Percentiles rank a stretch among this genome's conserved stretches.
Conservation (phyloP, 35 echinoderm and acorn worm species). For the Eucidaris tribuloides region DNA sequence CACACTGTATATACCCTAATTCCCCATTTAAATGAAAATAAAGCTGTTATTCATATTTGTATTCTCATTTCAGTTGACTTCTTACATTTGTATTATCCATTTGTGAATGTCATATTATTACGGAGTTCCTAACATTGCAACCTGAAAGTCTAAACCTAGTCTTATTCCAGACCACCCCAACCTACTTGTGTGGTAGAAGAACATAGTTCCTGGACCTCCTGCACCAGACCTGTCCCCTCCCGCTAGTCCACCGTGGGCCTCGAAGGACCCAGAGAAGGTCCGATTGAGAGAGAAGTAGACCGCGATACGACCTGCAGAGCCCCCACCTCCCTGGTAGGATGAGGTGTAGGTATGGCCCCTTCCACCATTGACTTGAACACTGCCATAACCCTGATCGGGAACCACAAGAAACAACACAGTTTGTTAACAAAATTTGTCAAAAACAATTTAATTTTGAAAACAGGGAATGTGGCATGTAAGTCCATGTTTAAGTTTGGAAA, state of each 20-base stretch:
- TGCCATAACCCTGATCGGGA: conserved; percentile 73
- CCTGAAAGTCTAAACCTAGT: too few species aligned
- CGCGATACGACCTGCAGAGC: conserved; percentile 77
- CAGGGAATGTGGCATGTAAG: too few species aligned
- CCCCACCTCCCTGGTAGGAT: conserved; percentile 63
- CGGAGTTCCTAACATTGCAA: too few species aligned
- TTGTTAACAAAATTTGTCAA: background rate
- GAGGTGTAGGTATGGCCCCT: conserved; percentile 33
- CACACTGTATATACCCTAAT: too few species aligned
- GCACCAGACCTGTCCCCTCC: conserved; percentile 50
- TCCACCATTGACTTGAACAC: conserved; percentile 64
- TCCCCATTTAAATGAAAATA: too few species aligned
- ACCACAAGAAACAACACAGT: background rate
- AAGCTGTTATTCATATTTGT: too few species aligned
- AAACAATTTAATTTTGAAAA: too few species aligned
- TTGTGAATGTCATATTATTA: too few species aligned
- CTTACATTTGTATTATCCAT: too few species aligned
- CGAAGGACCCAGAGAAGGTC: conserved; percentile 78
- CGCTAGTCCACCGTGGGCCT: conserved; percentile 63
- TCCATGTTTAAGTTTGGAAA: too few species aligned
- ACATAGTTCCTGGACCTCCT: conserved; percentile 79
- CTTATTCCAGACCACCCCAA: background rate
- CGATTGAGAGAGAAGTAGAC: conserved; percentile 79
- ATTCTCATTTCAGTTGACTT: too few species aligned
- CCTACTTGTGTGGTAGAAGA: conserved; percentile 87